phyloP scores from a whole-genome alignment of 23 tunicate genomes.

The Trididemnum nubilum region DNA sequence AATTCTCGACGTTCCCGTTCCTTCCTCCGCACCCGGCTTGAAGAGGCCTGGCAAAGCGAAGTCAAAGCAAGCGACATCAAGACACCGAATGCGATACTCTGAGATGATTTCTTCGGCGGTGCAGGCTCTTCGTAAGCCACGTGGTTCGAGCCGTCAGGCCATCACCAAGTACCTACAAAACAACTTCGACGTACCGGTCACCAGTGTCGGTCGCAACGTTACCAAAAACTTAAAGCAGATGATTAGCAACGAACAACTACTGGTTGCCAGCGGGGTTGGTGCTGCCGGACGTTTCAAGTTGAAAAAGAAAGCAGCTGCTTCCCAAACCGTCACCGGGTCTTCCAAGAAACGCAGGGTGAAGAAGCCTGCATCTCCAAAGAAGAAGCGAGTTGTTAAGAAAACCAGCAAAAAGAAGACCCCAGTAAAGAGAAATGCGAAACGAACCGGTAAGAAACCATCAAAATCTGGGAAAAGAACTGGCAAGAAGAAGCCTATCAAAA shows the following conservation, averaged over 20 bases:
- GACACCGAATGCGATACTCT: constrained; percentile 59
- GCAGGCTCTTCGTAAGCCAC: constrained; percentile 55
- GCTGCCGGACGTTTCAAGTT: constrained; percentile 73
- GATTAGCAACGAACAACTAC: constrained; percentile 48
- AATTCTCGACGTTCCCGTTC: constrained; percentile 44
- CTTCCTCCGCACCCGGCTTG: constrained; percentile 51
- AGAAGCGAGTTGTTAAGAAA: constrained; percentile 21
- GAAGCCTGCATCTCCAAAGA: constrained; percentile 38
- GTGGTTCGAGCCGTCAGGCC: constrained; percentile 78
- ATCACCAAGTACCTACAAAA: constrained; percentile 59
- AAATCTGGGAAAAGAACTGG: constrained; percentile 34
- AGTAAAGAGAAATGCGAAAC: constrained; percentile 44
- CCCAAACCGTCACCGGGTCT: background rate
- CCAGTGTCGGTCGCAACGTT: constrained; percentile 31
- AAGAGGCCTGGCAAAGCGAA: constrained; percentile 32
- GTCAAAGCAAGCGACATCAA: constrained; percentile 18
- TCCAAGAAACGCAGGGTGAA: constrained; percentile 3
- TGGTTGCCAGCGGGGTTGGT: constrained; percentile 69
- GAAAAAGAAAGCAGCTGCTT: constrained; percentile 29
- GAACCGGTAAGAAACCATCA: constrained; percentile 32
- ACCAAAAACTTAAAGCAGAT: constrained; percentile 58
- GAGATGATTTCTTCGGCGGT: constrained; percentile 80
- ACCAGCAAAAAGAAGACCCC: constrained; percentile 42
- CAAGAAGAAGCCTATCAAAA: constrained; percentile 17
- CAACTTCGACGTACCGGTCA: constrained; percentile 44